Evolutionary conservation across 2,797 vertebrate genomes (phyloP).

Genomic region (Peromyscus eremicus): DNA sequence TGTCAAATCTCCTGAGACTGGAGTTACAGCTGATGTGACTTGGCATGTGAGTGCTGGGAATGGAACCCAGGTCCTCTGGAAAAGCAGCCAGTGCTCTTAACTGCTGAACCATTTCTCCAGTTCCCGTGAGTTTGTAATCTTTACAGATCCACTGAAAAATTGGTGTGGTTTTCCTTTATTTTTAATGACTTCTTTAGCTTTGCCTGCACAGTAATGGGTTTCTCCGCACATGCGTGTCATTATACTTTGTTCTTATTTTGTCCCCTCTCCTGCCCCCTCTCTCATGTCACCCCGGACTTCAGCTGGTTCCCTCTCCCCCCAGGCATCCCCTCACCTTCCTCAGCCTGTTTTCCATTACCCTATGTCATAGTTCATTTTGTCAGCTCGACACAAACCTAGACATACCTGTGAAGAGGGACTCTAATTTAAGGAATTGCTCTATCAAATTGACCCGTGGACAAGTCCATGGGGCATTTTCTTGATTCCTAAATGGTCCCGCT

Average conservation of each 20-base stretch:
- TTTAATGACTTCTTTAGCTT: background rate
- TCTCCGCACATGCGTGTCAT: background rate
- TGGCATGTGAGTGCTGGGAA: background rate
- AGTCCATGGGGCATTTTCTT: background rate
- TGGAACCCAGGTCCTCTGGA: background rate
- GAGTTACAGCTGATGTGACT: background rate
- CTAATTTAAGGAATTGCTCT: background rate
- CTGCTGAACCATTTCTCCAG: background rate
- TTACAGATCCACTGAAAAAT: conserved; percentile 3
- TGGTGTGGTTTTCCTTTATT: background rate
- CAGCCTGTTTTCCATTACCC: too few relatives aligned
- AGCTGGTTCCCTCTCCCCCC: background rate
- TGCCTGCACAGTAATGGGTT: background rate
- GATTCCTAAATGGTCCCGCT: background rate
- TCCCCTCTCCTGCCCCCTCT: background rate
- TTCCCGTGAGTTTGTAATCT: background rate
- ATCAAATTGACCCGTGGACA: background rate
- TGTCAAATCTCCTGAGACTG: background rate
- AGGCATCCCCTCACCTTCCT: background rate
- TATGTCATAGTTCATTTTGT: background rate
- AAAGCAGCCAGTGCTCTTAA: background rate
- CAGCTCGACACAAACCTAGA: background rate
- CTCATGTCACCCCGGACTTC: too few relatives aligned
- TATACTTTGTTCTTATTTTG: background rate
- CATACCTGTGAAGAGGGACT: background rate